Percentiles rank a stretch among this genome's conserved stretches.
Evolutionary conservation across 2,113 vertebrate species (phyloP).

Genomic region (Corythornis madagascariensis): DNA sequence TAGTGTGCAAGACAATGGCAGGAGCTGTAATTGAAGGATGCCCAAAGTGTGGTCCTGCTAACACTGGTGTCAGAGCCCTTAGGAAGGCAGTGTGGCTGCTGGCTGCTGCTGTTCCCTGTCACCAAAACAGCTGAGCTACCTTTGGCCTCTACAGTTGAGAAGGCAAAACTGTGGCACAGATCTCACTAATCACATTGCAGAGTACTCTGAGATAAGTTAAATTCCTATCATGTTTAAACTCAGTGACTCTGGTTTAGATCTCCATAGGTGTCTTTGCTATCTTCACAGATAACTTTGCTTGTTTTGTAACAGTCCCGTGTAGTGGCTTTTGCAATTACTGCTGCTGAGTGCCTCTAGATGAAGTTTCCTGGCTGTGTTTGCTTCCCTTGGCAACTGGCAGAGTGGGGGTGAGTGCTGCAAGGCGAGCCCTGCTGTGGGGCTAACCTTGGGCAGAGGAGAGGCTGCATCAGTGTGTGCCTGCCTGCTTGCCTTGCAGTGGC

Average conservation of each 20-base stretch:
- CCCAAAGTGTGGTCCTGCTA: neutral
- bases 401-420: slow-evolving; percentile 1
- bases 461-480: neutral
- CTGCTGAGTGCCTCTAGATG: slow-evolving; percentile 21
- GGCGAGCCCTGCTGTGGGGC: neutral
- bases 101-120: neutral
- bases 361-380: slow-evolving; percentile 65
- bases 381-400: slow-evolving; percentile 36
- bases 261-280: neutral
- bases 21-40: neutral
- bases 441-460: neutral
- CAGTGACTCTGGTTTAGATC: neutral
- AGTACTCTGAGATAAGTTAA: neutral
- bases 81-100: neutral
- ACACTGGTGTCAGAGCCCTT: neutral
- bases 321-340: neutral
- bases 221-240: neutral
- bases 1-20: neutral
- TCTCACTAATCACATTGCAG: rapidly evolving
- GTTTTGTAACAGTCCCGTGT: neutral
- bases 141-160: neutral
- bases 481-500: neutral
- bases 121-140: neutral
- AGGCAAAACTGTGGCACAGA: neutral
- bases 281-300: slow-evolving; percentile 2